A percentile compares a stretch with the other conserved stretches of the same genome.
Conservation (phyloP, 2,888 invertebrate species). For the Parnassius smintheus region DNA sequence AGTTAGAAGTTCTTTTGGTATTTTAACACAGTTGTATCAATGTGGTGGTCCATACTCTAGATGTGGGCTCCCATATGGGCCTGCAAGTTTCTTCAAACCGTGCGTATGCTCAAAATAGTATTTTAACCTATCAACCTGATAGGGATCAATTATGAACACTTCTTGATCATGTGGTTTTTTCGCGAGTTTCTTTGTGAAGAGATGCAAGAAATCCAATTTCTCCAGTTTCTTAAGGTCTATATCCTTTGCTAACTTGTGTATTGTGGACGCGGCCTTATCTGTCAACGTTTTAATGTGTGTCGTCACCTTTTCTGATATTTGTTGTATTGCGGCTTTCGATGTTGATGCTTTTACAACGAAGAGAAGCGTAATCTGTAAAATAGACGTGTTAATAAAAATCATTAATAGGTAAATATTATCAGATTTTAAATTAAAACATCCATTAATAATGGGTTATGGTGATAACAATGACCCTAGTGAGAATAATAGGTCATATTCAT, state of each 20-base stretch:
- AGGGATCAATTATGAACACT: constrained; percentile 34
- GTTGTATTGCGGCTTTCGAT: constrained; percentile 55
- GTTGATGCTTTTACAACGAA: constrained; percentile 44
- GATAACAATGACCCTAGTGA: too few relatives aligned
- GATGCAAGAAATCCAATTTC: constrained; percentile 31
- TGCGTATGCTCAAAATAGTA: constrained; percentile 38
- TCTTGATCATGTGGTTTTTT: constrained; percentile 22
- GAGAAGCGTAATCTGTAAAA: constrained; percentile 52
- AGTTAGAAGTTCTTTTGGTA: not conserved
- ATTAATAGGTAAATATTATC: too few relatives aligned
- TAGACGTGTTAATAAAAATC: not conserved
- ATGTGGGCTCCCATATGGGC: constrained; percentile 20
- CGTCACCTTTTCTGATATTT: constrained; percentile 48
- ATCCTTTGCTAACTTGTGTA: constrained; percentile 40
- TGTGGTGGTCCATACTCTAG: constrained; percentile 18
- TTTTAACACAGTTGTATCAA: constrained; percentile 5
- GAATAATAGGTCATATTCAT: too few relatives aligned
- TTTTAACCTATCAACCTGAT: constrained; percentile 38
- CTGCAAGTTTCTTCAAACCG: constrained; percentile 32
- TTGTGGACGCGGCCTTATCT: constrained; percentile 42
- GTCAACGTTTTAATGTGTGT: constrained; percentile 39
- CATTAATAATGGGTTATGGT: too few relatives aligned
- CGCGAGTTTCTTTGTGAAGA: constrained; percentile 24
- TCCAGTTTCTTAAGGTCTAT: constrained; percentile 40
- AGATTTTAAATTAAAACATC: too few relatives aligned